Evolutionary conservation across 2,113 vertebrate species (phyloP), one percentile per base, ranked within the genome.

Genomic region (Paramormyrops kingsleyae): DNA sequence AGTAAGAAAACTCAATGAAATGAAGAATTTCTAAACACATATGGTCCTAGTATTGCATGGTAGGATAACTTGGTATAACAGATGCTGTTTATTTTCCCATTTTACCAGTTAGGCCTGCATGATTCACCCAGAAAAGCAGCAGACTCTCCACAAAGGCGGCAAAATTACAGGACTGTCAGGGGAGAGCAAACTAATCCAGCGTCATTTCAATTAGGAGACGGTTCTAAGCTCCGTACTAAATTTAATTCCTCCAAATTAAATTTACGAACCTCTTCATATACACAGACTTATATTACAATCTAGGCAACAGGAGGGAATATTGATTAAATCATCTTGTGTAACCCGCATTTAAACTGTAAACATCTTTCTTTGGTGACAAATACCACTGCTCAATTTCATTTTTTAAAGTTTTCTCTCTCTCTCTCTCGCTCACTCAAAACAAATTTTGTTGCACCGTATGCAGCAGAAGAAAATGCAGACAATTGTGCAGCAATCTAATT

Each of bases 11-110:
- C 21, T 59, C 66, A 86, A 87, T 17, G 56, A 85, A 35, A 74
- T 21, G 0, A 59, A 87, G 83, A 42, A 90, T 87, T 74, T 86
- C 31, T 47, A 87, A 87, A 44, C 56, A 90, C 89, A 90, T 90
- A 90, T 90, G 89, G 89, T 90, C 89, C 56, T 70, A 5, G 84
- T 86, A 90, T 87, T 87, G 89, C 83, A 87, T 83, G 89, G 84
- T 52, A 77, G 85, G 70, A 87, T 87, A 87, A 47, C 89, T 52
- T 31, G 59, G 83, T 87, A 84, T 87, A 47, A 74, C 84, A 90
- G 35, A 87, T 90, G 89, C 56, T 83, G 56, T 87, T 90, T 87
- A 90, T 90, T 90, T 87, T 87, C 56, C 9, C 50, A 27, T 87
- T 90, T 87, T 87, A 85, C 85, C 89, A 62, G 88, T 86, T 44